phyloP scores from a whole-genome alignment of 2,888 invertebrate species.

The Brassicogethes aeneus region DNA sequence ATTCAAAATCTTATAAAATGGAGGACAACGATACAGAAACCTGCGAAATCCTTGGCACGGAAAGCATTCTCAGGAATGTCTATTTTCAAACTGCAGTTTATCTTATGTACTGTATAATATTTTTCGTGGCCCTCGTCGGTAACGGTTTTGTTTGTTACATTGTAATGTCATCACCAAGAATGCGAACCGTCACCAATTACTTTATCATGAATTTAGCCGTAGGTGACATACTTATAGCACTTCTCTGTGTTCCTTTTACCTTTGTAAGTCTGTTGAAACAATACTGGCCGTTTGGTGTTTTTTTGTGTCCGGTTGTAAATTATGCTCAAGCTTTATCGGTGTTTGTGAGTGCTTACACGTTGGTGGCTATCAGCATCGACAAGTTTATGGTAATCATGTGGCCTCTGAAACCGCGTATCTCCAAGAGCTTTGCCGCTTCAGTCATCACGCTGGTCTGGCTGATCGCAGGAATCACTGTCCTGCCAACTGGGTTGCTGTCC shows the following conservation, averaged over 20 bases:
- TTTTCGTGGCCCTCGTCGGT: slow-evolving; percentile 61
- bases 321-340: slow-evolving; percentile 76
- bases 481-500: slow-evolving; percentile 75
- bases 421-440: slow-evolving; percentile 59
- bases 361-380: slow-evolving; percentile 86
- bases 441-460: slow-evolving; percentile 67
- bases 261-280: slow-evolving; percentile 72
- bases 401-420: slow-evolving; percentile 73
- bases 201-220: slow-evolving; percentile 85
- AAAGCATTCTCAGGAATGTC: slow-evolving; percentile 21
- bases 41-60: slow-evolving; percentile 17
- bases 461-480: slow-evolving; percentile 67
- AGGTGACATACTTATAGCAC: slow-evolving; percentile 82
- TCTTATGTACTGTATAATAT: slow-evolving; percentile 62
- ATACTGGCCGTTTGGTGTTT: slow-evolving; percentile 82
- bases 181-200: slow-evolving; percentile 88
- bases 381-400: slow-evolving; percentile 86
- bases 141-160: slow-evolving; percentile 81
- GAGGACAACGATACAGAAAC: neutral
- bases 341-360: slow-evolving; percentile 79
- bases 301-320: slow-evolving; percentile 75
- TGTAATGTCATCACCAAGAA: slow-evolving; percentile 71
- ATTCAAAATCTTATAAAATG: too few relatives aligned
- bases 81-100: slow-evolving; percentile 60
- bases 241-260: slow-evolving; percentile 86